These are phyloP conservation scores for Porites australiensis DNA, from an alignment of 64 coral and sea anemone genomes.

Conservation along the genomic window DNA sequence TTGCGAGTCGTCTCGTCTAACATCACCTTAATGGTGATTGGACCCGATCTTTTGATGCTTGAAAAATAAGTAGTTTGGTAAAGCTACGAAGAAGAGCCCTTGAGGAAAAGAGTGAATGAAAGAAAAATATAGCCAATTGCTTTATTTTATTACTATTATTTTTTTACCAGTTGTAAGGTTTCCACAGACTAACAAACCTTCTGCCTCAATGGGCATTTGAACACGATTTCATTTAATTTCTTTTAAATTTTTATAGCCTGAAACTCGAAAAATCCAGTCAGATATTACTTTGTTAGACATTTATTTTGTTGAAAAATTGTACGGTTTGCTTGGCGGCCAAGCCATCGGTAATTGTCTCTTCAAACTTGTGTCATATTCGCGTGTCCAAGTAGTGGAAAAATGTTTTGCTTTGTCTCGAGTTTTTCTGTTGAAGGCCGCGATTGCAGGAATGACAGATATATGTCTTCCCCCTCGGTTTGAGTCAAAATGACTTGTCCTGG, in stretches of 20 bases:
- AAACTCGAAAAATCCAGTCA: neutral
- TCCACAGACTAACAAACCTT: no score
- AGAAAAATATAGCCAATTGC: no score
- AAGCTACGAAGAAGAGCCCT: no score
- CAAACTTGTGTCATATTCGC: neutral
- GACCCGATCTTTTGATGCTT: no score
- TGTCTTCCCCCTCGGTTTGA: conserved; percentile 2
- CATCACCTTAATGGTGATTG: no score
- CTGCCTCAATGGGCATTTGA: no score
- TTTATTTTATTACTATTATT: no score
- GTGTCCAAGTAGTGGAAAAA: neutral
- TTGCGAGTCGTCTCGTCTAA: no score
- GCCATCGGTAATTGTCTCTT: conserved; percentile 14
- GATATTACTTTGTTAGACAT: neutral
- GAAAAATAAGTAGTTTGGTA: no score
- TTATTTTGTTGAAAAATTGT: conserved; percentile 46
- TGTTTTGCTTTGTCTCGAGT: neutral
- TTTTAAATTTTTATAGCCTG: neutral
- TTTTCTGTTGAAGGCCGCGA: conserved; percentile 3
- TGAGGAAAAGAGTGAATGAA: no score
- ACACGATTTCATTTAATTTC: no score
- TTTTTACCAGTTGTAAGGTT: no score
- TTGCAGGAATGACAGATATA: conserved; percentile 12
- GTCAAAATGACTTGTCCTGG: neutral
- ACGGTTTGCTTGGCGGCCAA: conserved; percentile 19